phyloP scores from a whole-genome alignment of 2,797 vertebrate genomes.

The Spinus olivaceus region DNA sequence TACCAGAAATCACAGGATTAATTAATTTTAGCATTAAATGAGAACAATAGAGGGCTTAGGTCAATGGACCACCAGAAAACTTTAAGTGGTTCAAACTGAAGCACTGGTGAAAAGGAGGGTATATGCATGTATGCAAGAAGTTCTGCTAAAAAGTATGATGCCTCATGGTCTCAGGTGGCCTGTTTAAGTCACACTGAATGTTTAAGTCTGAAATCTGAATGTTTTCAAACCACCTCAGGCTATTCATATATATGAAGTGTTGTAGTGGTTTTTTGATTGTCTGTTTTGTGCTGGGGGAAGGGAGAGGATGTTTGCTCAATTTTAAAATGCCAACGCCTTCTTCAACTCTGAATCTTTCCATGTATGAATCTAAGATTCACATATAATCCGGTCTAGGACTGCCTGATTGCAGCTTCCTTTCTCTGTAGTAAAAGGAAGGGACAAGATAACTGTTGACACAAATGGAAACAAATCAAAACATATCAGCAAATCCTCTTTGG shows the following conservation, averaged over 20 bases:
- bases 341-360: neutral
- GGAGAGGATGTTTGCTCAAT: neutral
- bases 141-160: neutral
- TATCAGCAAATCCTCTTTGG: neutral
- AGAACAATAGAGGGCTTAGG: neutral
- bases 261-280: neutral
- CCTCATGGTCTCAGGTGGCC: neutral
- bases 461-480: neutral
- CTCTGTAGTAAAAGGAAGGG: neutral
- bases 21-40: neutral
- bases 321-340: neutral
- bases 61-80: neutral
- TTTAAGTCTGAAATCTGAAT: neutral
- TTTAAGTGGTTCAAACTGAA: neutral
- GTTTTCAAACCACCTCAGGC: neutral
- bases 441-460: neutral
- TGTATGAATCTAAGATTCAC: neutral
- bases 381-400: neutral
- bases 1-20: neutral
- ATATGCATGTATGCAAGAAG: accelerated
- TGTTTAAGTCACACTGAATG: neutral
- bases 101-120: neutral
- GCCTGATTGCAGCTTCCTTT: neutral
- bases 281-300: neutral
- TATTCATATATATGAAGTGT: neutral